Evolutionary conservation across 2,113 vertebrate species (phyloP), one percentile per base, ranked within the genome.

Genomic region (Pterophyllum scalare): DNA sequence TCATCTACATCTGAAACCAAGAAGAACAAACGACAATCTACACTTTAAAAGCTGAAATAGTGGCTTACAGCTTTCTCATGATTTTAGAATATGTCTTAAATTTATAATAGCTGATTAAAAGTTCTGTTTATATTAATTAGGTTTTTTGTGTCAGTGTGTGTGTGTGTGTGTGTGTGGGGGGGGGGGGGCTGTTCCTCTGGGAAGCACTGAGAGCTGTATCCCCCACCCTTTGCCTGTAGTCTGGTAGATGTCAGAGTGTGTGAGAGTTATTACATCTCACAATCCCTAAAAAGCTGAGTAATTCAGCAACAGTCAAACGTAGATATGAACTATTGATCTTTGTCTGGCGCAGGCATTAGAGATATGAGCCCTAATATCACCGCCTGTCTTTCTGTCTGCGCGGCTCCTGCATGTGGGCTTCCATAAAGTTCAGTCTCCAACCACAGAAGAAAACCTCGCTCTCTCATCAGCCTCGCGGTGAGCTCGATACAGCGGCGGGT

Each of bases 291-390:
- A 64, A 57, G 58, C 11, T 58, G 1, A 2, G 40, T 61, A 67
- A 82, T 85, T 83, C 59, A 67, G 59, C 65, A 59, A 15, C 54
- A 79, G 72, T 76, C 82, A 54, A 77, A 84, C 57, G 33, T 72
- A 72, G 59, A 75, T 81, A 78, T 24, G 77, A 80, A 65, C 26
- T 82, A 89, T 85, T n/a, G 86, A 91, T 85, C 74, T 20, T 5
- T 24, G 85, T 84, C 78, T 80, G 87, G 76, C 43, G 5, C 56
- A 84, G 65, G 74, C 56, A 56, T 81, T 70, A 70, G 43, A 19
- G 17, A 31, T 70, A 54, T 24, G 22, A 79, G 82, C 46, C 70
- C 35, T 67, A 57, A 70, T 52, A 70, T 28, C 9, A 52, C 43
- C 43, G 2, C 43, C 6, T 70, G 24, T 20, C 65, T 49, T 52